phyloP scores from a whole-genome alignment of 2,888 invertebrate genomes.

The Coenonympha glycerion region DNA sequence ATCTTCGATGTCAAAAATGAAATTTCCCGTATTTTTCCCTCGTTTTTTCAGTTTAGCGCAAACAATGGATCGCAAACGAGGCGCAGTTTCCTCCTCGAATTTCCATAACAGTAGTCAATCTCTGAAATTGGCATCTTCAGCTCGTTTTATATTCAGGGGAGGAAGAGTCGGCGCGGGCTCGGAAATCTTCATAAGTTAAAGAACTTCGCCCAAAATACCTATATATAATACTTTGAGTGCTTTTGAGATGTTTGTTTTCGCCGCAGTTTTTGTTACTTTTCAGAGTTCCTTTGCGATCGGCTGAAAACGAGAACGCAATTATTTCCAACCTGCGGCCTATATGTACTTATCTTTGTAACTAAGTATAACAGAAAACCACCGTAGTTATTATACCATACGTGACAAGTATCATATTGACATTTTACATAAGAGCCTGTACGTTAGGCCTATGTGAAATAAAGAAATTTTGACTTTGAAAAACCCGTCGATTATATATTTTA shows the following conservation, averaged over 20 bases:
- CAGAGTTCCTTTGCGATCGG: too few relatives aligned
- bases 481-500: too few relatives aligned
- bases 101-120: constrained; percentile 50
- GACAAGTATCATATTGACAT: too few relatives aligned
- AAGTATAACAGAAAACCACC: too few relatives aligned
- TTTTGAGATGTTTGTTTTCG: constrained; percentile 30
- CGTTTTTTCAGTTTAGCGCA: constrained; percentile 8
- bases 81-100: constrained; percentile 36
- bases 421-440: too few relatives aligned
- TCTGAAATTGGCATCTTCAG: constrained; percentile 34
- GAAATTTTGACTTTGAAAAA: too few relatives aligned
- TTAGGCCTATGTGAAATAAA: too few relatives aligned
- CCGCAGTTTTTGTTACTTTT: constrained; percentile 13
- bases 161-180: constrained; percentile 41
- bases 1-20: background rate
- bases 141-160: constrained; percentile 49
- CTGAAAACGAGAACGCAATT: too few relatives aligned
- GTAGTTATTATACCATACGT: too few relatives aligned
- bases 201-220: constrained; percentile 2
- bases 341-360: too few relatives aligned
- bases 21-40: background rate
- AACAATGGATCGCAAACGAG: constrained; percentile 42
- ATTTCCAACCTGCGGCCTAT: too few relatives aligned
- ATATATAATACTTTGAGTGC: background rate
- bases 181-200: constrained; percentile 30